These are phyloP conservation scores for Eupsilia transversa DNA, from an alignment of 2,888 invertebrate genomes.

Conservation along the genomic window DNA sequence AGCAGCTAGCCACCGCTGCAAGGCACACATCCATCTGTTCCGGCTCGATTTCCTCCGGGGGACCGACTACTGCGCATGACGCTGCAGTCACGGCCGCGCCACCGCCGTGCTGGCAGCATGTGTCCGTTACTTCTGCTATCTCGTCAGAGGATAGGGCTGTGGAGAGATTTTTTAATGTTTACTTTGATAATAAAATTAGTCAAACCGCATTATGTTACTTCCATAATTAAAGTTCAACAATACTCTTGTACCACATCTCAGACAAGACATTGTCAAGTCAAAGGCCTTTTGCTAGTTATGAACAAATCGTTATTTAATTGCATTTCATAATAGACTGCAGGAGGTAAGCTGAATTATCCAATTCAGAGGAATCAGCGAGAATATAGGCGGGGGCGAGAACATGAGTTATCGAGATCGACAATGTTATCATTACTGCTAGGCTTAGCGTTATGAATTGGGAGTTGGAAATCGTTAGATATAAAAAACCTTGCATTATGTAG, in stretches of 20 bases:
- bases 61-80: constrained; percentile 69
- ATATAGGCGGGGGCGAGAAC: constrained; percentile 37
- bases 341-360: constrained; percentile 57
- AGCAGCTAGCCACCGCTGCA: constrained; percentile 73
- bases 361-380: constrained; percentile 47
- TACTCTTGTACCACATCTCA: neutral
- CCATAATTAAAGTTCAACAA: neutral
- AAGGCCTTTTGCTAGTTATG: constrained; percentile 12
- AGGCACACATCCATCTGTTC: constrained; percentile 74
- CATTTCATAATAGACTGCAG: constrained; percentile 23
- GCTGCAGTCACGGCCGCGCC: constrained; percentile 61
- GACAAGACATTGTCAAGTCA: constrained; percentile 12
- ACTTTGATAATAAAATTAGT: neutral
- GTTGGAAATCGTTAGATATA: neutral
- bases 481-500: too few species aligned
- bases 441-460: neutral
- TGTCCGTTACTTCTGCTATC: constrained; percentile 75
- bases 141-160: constrained; percentile 79
- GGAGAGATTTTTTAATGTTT: neutral
- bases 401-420: constrained; percentile 46
- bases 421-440: constrained; percentile 12
- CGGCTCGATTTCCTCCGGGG: constrained; percentile 76
- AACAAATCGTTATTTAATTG: constrained; percentile 52
- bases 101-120: constrained; percentile 80
- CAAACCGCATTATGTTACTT: too few species aligned